Percentiles rank a stretch among this genome's conserved stretches.
These are phyloP conservation scores for Vireo altiloquus DNA, from an alignment of 2,113 vertebrate species.

Conservation along the genomic window DNA sequence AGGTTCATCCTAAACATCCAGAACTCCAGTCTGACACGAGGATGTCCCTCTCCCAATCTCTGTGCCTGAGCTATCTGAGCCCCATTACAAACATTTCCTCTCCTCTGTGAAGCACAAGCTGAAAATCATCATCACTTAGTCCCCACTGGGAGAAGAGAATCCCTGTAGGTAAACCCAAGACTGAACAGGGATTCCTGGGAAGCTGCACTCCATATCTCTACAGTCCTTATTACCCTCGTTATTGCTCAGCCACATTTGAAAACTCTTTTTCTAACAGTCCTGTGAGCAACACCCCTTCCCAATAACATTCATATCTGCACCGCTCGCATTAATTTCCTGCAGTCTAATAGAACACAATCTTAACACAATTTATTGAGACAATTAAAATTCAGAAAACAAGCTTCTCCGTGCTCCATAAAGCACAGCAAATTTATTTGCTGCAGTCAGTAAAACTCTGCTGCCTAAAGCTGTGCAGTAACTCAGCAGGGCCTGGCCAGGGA, in stretches of 20 bases:
- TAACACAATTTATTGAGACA: constrained; percentile 69
- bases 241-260: constrained; percentile 41
- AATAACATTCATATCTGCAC: neutral
- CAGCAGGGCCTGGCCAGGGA: neutral
- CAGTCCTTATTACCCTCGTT: neutral
- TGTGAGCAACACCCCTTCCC: constrained; percentile 32
- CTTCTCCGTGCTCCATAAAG: constrained; percentile 62
- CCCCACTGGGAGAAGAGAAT: neutral
- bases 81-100: neutral
- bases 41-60: neutral
- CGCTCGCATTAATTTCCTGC: constrained; percentile 49
- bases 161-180: neutral
- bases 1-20: neutral
- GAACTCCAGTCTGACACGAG: neutral
- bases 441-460: constrained; percentile 13
- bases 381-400: constrained; percentile 69
- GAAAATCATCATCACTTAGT: neutral
- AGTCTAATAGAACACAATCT: constrained; percentile 51
- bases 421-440: constrained; percentile 49
- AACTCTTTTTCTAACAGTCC: neutral
- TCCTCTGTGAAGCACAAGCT: neutral
- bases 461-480: neutral
- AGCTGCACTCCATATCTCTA: neutral
- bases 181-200: neutral
- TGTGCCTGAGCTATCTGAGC: neutral